Base-by-base conservation (phyloP, 1,140 invertebrate species). In the Meteorus sp. region DNA sequence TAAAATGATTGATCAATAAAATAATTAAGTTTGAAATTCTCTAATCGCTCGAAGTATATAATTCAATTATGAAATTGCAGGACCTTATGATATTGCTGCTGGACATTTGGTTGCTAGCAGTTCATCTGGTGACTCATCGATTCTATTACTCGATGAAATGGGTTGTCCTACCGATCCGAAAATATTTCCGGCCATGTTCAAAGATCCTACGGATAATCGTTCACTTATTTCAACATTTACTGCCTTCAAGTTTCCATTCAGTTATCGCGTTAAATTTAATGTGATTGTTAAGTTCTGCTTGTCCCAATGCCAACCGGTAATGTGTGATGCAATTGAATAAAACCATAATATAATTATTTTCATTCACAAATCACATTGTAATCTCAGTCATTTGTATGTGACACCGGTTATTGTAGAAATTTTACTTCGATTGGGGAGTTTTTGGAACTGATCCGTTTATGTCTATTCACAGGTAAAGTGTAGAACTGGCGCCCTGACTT, bases 211-310 rank as follows among this genome's bases (percentile, higher is more conserved):
- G 0, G 73, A 74, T 47, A 74, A 74, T n/a, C 69, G 74, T 33
- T 75, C 77, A 0, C 67, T 88, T 13, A 72, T 80, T 3, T 81
- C 84, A 2, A 76, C 79, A 11, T 88, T 88, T 65, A 83, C 84
- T 56, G 88, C 88, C 3, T 90, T 90, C 71, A 86, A 88, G 19
- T 90, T 90, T 71, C 85, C 86, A 0, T 83, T 84, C 8, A 88
- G 88, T 35, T 84, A 85, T 15, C 77, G 88, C 1, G 85, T 90
- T 0, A 77, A 83, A 19, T 89, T 90, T 68, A 83, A 85, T 43
- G 81, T 88, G 7, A 84, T 88, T 65, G 85, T 90, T 2, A 84
- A 85, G 50, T 89, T 88, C 66, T 90, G 88, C 59, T 74, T 85
- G 4, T 73, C 80, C 0, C 72, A 80, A 33, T 90, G 88, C 67